Evolutionary conservation across 2,113 vertebrate genomes (phyloP).

Genomic region (Oreochromis tanganicae): DNA sequence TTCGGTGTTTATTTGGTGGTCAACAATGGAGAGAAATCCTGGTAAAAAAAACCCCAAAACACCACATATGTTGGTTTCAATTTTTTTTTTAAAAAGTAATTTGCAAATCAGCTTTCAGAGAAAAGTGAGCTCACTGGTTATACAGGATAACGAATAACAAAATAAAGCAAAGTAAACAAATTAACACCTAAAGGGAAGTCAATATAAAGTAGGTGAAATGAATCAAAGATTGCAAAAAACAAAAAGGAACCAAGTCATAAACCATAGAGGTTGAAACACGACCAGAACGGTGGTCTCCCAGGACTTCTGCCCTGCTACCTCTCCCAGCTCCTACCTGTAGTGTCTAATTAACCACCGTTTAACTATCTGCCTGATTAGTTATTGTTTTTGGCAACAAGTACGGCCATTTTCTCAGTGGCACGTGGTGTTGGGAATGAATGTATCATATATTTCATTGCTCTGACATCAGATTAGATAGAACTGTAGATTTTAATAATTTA

Average conservation of each 20-base stretch:
- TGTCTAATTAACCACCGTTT: neutral
- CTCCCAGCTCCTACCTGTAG: neutral
- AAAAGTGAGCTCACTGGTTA: neutral
- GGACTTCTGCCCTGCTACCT: neutral
- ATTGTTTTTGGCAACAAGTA: neutral
- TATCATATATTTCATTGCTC: neutral
- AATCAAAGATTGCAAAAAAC: neutral
- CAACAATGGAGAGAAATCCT: neutral
- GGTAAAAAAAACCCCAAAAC: neutral
- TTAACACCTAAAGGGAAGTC: neutral
- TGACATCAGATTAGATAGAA: neutral
- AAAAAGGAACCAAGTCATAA: neutral
- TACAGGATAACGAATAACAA: neutral
- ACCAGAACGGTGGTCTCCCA: neutral
- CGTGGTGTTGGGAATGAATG: neutral
- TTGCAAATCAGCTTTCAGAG: rapidly evolving
- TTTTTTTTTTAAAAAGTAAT: too few species aligned
- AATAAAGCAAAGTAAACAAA: neutral
- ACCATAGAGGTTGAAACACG: neutral
- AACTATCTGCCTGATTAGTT: neutral
- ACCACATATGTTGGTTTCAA: neutral
- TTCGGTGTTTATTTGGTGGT: neutral
- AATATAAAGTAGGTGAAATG: neutral
- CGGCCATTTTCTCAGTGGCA: rapidly evolving
- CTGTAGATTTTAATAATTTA: neutral